Evolutionary conservation across 1,140 invertebrate species (phyloP).

Genomic region (Cepaea nemoralis): DNA sequence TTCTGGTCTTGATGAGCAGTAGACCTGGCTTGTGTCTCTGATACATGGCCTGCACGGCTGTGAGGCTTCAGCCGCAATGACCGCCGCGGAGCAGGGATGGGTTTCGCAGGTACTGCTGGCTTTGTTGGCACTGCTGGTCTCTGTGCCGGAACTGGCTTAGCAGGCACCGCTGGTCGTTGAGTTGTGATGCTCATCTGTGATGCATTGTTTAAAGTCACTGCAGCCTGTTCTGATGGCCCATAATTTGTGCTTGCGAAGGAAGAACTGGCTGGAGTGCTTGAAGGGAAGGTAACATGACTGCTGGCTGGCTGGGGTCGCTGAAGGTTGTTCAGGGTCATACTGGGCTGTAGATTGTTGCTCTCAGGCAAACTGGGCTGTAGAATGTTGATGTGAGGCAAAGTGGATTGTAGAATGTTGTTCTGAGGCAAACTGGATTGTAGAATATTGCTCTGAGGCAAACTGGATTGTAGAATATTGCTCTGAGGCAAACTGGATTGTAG

Average conservation of each 20-base stretch:
- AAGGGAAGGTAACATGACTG: not conserved
- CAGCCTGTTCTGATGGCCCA: not conserved
- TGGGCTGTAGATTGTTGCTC: too few species aligned
- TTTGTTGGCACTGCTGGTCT: not conserved
- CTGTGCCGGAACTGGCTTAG: constrained; percentile 1
- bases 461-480: too few species aligned
- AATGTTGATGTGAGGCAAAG: too few species aligned
- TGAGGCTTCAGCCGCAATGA: not conserved
- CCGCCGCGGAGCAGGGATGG: not conserved
- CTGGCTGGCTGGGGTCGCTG: not conserved
- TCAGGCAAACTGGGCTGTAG: too few species aligned
- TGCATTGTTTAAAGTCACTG: not conserved
- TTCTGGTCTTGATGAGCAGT: not conserved
- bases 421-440: not conserved
- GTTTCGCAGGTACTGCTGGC: not conserved
- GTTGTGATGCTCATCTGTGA: not conserved
- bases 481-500: too few species aligned
- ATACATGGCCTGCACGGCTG: not conserved
- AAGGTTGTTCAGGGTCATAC: not conserved
- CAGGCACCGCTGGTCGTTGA: not conserved
- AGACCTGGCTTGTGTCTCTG: not conserved
- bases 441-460: not conserved
- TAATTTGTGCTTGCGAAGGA: not conserved
- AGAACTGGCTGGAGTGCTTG: not conserved
- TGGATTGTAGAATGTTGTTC: not conserved